phyloP scores from a whole-genome alignment of 92 coral and sea anemone species.

The Hydrozoanthus gracilis region DNA sequence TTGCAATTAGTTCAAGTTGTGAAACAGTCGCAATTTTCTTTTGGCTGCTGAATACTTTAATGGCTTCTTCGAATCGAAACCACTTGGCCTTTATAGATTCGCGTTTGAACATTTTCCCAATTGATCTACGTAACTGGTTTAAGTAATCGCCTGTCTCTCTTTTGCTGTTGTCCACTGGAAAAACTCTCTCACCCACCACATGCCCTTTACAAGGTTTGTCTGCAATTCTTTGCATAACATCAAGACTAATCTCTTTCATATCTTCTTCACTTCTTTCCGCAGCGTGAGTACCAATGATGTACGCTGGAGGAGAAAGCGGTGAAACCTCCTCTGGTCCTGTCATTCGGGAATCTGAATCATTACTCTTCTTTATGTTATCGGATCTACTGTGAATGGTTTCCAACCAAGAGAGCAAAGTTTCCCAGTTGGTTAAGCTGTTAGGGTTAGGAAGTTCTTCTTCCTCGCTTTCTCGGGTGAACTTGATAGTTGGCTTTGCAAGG shows the following conservation, averaged over 20 bases:
- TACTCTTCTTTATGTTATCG: not conserved
- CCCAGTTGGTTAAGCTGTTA: not conserved
- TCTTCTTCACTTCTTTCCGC: not conserved
- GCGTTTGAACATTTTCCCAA: not conserved
- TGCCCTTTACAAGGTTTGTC: not conserved
- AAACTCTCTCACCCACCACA: not conserved
- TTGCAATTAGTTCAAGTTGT: not conserved
- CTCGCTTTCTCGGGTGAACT: not conserved
- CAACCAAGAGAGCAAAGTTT: not conserved
- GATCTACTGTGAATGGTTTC: not conserved
- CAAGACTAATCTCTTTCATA: not conserved
- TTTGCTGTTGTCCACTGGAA: slow-evolving; percentile 5
- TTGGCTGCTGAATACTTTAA: not conserved
- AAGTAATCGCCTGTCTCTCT: not conserved
- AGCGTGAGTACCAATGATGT: not conserved
- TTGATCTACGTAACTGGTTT: not conserved
- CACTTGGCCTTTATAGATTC: not conserved
- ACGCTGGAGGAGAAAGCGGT: not conserved
- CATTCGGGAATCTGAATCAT: not conserved
- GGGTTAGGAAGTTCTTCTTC: not conserved
- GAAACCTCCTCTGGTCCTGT: not conserved
- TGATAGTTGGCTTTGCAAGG: not conserved
- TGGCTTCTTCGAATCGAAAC: not conserved
- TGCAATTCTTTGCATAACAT: not conserved
- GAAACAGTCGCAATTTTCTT: not conserved